phyloP scores from a whole-genome alignment of 2,113 vertebrate genomes.

The Barbus barbus region DNA sequence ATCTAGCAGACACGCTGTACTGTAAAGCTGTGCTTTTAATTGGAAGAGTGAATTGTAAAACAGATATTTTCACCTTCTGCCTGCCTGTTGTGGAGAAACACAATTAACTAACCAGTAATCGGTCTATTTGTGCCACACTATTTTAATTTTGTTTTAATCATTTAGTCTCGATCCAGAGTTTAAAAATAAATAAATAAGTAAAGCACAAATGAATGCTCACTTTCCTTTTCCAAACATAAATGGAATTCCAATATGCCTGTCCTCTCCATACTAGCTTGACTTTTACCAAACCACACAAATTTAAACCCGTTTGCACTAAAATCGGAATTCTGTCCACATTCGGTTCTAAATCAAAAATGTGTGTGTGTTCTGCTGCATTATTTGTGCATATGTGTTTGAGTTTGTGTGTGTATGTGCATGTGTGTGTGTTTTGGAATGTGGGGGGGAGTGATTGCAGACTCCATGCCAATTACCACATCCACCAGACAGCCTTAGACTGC shows the following conservation, averaged over 20 bases:
- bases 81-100: constrained; percentile 37
- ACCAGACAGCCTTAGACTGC: constrained; percentile 77
- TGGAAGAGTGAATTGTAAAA: constrained; percentile 8
- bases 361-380: background rate
- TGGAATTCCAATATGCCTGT: background rate
- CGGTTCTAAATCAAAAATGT: constrained; percentile 6
- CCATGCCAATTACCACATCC: constrained; percentile 86
- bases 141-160: background rate
- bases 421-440: constrained; percentile 46
- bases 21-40: background rate
- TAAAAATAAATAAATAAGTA: no score
- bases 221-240: background rate
- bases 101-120: background rate
- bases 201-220: background rate
- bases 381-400: constrained; percentile 52
- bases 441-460: constrained; percentile 63
- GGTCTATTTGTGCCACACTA: constrained; percentile 39
- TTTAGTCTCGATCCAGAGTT: background rate
- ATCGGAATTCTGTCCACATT: constrained; percentile 72
- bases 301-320: constrained; percentile 42
- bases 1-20: background rate
- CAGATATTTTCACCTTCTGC: constrained; percentile 59
- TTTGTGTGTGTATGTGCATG: constrained; percentile 43
- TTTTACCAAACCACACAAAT: background rate
- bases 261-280: background rate